Conservation (phyloP, 2,797 vertebrate genomes). For the Galago senegalensis region DNA sequence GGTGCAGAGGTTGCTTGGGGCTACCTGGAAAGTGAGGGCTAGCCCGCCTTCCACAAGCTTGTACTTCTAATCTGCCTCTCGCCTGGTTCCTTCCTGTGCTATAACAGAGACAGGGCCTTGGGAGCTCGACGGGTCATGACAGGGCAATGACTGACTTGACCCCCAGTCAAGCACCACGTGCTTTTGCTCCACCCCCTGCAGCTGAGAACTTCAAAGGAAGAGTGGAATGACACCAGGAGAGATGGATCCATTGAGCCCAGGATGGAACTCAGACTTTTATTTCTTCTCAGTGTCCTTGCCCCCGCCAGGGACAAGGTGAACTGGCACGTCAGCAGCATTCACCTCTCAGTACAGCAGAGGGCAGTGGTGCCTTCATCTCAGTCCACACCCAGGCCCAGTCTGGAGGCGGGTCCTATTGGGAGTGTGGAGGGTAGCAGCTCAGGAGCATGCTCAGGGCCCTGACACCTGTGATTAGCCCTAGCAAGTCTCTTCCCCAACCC, state of each 20-base stretch:
- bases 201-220: constrained; percentile 15
- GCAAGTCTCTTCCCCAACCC: background rate
- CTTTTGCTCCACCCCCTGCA: background rate
- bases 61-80: no score
- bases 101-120: no score
- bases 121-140: no score
- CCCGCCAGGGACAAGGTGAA: background rate
- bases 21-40: no score
- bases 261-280: background rate
- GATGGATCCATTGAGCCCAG: background rate
- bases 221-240: background rate
- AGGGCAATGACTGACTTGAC: background rate
- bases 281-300: background rate
- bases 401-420: background rate
- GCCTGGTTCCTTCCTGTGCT: no score
- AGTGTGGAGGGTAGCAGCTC: background rate
- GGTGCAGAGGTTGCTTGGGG: no score
- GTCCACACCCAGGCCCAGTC: constrained; percentile 30
- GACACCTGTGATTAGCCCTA: background rate
- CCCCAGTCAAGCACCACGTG: background rate
- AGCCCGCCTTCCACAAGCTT: no score
- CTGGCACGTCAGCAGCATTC: background rate
- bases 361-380: constrained; percentile 65
- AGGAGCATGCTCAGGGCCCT: background rate
- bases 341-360: constrained; percentile 74